Evolutionary conservation across 1,140 invertebrate species (phyloP), one percentile per base, ranked within the genome.

Genomic region (Goniozus legneri): DNA sequence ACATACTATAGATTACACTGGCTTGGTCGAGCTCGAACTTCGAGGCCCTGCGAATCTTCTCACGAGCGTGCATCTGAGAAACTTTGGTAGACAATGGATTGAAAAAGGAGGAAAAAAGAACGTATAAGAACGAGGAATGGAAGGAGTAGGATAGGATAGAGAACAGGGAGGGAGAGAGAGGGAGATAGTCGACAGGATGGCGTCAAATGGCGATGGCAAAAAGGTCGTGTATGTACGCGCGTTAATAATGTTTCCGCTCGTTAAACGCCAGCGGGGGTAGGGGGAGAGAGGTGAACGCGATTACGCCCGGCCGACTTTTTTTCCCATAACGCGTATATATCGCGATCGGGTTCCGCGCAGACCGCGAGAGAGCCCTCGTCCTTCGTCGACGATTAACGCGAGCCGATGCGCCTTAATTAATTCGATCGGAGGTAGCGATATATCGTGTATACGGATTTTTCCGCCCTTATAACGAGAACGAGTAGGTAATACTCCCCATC

Each of bases 1-100:
- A n/a, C n/a, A n/a, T n/a, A n/a, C n/a, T n/a, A n/a, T n/a, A n/a
- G n/a, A n/a, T 52, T 53, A 52, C 60, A 58, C 59, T 52, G 62
- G 50, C 55, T 36, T 35, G 37, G 22, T 47, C 54, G 50, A 60
- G 60, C 52, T 56, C 65, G 64, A 69, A 71, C 64, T 69, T 71
- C 58, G 63, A 68, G 65, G 61, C 62, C 65, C 66, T 76, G 71
- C 69, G 73, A 76, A 74, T 63, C 65, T 76, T 74, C 73, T 67
- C 73, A 75, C 73, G 71, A 61, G 44, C 51, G 37, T 50, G 56
- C 56, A 57, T 55, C 60, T 60, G 69, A 69, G 67, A 67, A 70
- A 63, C 58, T 57, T 60, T 59, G 56, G 52, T 58, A 65, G 64
- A 71, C 70, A 72, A 71, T 69, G 65, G 64, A 60, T 62, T 57